Base-by-base conservation (phyloP, 2,113 vertebrate genomes). In the Hypomesus transpacificus region DNA sequence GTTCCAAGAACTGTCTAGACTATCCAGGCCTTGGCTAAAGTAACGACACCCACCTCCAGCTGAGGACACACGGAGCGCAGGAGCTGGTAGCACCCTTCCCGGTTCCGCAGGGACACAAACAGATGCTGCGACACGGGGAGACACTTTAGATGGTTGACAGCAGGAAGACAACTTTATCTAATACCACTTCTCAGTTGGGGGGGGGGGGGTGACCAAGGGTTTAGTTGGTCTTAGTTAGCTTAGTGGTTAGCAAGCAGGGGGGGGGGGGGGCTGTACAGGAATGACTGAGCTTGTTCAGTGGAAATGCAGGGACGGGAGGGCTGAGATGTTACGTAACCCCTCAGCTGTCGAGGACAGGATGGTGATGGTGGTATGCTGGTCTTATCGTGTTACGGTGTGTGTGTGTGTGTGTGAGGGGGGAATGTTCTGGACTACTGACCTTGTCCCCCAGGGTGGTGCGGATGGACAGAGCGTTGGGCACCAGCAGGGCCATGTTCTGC, bases 381-480 rank as follows among this genome's bases (percentile, higher is more conserved):
- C 39, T 46, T 46, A 46, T 46, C 39, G 39, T 46, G 39, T 46
- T 46, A 46, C 39, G 9, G 2, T 4, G 31, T 34, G 31, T 4
- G 31, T 34, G 31, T 34, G 4, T 4, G 31, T 34, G 53, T 3
- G 21, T 8, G n/a, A 9, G 1, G 53, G 24, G n/a, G 18, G n/a
- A 22, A 3, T 5, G 13, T 24, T 21, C 14, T 61, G 39, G 31
- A 65, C n/a, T 18, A 34, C 22, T 63, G 46, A 53, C 9, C 16
- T 22, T 69, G 13, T 54, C 22, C n/a, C 94, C 93, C 0, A 87
- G 73, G 0, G 53, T 69, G 0, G 93, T 95, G 52, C 91, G 93
- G 70, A 95, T 67, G 1, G 93, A 94, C 80, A 96, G 80, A 1
- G 93, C 94, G 0, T 96, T 96, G 39, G 95, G 95, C 18, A 96